Percentiles rank a stretch among this genome's conserved stretches.
These are phyloP conservation scores for Ephestia elutella DNA, from an alignment of 1,140 invertebrate genomes.

Conservation along the genomic window DNA sequence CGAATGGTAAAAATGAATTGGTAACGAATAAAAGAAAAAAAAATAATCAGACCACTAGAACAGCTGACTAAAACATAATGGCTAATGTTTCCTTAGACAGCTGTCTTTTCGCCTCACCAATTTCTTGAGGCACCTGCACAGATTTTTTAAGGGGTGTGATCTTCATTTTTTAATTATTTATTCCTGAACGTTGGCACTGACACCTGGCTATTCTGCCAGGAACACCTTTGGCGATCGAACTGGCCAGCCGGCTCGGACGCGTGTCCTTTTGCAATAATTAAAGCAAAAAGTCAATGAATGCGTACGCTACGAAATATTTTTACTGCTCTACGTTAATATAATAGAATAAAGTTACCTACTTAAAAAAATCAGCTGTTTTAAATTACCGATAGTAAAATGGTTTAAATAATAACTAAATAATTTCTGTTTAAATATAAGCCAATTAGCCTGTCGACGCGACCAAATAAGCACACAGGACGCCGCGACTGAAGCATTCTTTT, in stretches of 20 bases:
- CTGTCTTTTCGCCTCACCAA: conserved; percentile 59
- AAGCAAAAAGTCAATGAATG: conserved; percentile 2
- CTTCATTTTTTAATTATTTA: conserved; percentile 42
- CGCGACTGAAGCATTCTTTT: background rate
- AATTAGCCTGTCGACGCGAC: no score
- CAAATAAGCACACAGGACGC: no score
- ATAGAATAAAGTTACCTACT: no score
- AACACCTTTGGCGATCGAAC: conserved; percentile 29
- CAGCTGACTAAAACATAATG: background rate
- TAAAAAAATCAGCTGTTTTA: no score
- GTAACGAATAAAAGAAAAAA: no score
- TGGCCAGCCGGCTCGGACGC: conserved; percentile 41
- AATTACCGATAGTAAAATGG: no score
- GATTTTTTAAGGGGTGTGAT: conserved; percentile 58
- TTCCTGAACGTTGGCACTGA: conserved; percentile 37
- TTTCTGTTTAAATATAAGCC: no score
- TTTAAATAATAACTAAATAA: no score
- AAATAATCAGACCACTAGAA: no score
- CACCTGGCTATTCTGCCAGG: conserved; percentile 55
- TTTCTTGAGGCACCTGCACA: conserved; percentile 50
- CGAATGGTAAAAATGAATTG: no score
- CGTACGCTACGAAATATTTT: background rate
- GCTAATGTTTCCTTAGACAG: conserved; percentile 35
- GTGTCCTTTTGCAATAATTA: conserved; percentile 16
- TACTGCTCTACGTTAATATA: no score